Evolutionary conservation across 1,140 invertebrate genomes (phyloP).

Genomic region (Nomia melanderi): DNA sequence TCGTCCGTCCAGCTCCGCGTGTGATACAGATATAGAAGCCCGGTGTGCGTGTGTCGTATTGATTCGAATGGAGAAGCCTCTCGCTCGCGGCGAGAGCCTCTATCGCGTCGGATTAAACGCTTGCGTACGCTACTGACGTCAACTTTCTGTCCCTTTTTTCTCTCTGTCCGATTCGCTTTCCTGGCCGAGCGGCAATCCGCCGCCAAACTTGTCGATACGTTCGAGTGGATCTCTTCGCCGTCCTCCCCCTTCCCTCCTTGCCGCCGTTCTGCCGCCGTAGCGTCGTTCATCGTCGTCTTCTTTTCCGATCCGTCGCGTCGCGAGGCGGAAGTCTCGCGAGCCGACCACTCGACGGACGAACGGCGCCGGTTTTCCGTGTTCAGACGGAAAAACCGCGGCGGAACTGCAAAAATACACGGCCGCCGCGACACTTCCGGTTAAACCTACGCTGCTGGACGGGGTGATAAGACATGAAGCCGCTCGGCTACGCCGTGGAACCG

Average conservation of each 20-base stretch:
- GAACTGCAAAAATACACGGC: background rate
- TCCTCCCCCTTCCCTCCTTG: background rate
- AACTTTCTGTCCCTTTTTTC: constrained; percentile 49
- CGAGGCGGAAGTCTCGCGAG: background rate
- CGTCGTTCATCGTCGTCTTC: no score
- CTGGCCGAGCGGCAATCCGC: constrained; percentile 2
- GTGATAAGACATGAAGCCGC: no score
- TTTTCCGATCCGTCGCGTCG: background rate
- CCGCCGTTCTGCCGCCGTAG: background rate
- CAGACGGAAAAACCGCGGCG: background rate
- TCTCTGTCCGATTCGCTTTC: constrained; percentile 2
- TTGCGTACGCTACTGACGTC: constrained; percentile 63
- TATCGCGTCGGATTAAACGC: constrained; percentile 73
- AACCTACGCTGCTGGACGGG: no score
- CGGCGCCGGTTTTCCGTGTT: no score
- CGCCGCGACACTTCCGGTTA: no score
- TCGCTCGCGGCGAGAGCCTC: constrained; percentile 66
- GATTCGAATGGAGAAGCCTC: constrained; percentile 77
- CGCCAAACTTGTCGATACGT: constrained; percentile 8
- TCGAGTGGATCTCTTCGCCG: background rate
- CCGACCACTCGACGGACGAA: background rate
- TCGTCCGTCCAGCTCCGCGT: constrained; percentile 18
- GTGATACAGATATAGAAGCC: constrained; percentile 52
- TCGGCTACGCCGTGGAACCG: no score
- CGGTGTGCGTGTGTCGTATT: constrained; percentile 72